Conservation (phyloP, 2,113 vertebrate genomes). For the Rhinopithecus roxellana region DNA sequence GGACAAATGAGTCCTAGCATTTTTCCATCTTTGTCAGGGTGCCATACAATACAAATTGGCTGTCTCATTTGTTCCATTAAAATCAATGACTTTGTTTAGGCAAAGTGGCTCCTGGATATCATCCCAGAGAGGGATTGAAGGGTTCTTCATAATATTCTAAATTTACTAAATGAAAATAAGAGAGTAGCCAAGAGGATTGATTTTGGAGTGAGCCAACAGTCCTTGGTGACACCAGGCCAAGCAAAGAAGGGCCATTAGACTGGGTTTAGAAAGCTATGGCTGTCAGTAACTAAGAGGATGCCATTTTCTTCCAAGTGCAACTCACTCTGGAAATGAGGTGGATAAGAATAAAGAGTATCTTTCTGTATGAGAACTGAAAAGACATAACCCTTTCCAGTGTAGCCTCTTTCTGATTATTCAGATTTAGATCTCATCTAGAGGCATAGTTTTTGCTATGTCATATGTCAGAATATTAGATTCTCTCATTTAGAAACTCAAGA, state of each 20-base stretch:
- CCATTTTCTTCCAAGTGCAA: slow-evolving; percentile 39
- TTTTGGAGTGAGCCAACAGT: slow-evolving; percentile 58
- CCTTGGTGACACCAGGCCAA: slow-evolving; percentile 45
- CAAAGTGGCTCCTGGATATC: slow-evolving; percentile 74
- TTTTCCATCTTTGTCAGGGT: slow-evolving; percentile 67
- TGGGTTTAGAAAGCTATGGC: not conserved
- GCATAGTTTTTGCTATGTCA: slow-evolving; percentile 24
- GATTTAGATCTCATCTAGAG: slow-evolving; percentile 30
- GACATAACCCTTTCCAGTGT: slow-evolving; percentile 28
- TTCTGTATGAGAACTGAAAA: slow-evolving; percentile 37
- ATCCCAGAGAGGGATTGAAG: slow-evolving; percentile 72
- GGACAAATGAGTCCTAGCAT: slow-evolving; percentile 50
- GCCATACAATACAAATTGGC: slow-evolving; percentile 58
- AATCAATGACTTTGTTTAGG: slow-evolving; percentile 76
- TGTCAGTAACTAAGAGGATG: not conserved
- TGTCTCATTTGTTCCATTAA: slow-evolving; percentile 71
- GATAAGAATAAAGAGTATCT: slow-evolving; percentile 39
- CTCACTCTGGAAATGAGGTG: slow-evolving; percentile 51
- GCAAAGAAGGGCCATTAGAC: not conserved
- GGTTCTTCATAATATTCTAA: slow-evolving; percentile 71
- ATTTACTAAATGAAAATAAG: slow-evolving; percentile 73
- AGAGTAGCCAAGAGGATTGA: slow-evolving; percentile 58
- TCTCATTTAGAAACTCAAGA: slow-evolving; percentile 46
- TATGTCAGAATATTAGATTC: slow-evolving; percentile 7
- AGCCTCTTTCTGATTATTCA: slow-evolving; percentile 28